Base-by-base conservation (phyloP, 2,113 vertebrate species). In the Laterallus jamaicensis region DNA sequence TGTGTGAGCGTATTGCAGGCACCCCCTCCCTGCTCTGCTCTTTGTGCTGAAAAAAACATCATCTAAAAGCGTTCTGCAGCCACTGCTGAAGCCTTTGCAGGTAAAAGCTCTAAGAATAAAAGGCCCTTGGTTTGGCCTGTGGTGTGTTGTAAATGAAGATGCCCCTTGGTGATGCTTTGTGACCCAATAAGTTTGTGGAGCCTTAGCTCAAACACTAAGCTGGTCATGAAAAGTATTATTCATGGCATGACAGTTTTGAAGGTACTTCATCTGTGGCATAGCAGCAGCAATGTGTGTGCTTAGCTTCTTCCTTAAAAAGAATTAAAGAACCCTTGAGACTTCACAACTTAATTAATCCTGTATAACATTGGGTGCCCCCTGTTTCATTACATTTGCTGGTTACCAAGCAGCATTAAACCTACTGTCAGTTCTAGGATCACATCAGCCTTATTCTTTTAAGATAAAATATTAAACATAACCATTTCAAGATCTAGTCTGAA, bases 401-500 rank as follows among this genome's bases (percentile, higher is more conserved):
- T 82, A 71, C 44, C n/a, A 76, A 37, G 89, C 50, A 39, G 49
- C 50, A 12, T 67, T 88, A 67, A 55, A 74, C 25, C 28, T 56
- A 4, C 52, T 55, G 73, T 32, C 40, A 44, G 8, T 28, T 40
- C 47, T 79, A 22, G 49, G n/a, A 40, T 88, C 63, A 55, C 40
- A 59, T 26, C 71, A 78, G 55, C 52, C 21, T 44, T 54, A 39
- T 19, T 92, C 42, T 88, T 10, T 56, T 52, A 52, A 68, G 80
- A 47, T 86, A 22, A 44, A 60, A 78, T 77, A 74, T 81, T 86
- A 74, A 81, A 63, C 6, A 5, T 64, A 78, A 64, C 35, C 14
- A 25, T 60, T 63, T 80, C 52, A 96, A 79, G 60, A 64, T 60
- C 52, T 63, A 54, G 54, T 80, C 35, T 74, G 73, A 84, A 79